Conservation (phyloP, 2,797 vertebrate genomes). For the Lagocephalus sceleratus region DNA sequence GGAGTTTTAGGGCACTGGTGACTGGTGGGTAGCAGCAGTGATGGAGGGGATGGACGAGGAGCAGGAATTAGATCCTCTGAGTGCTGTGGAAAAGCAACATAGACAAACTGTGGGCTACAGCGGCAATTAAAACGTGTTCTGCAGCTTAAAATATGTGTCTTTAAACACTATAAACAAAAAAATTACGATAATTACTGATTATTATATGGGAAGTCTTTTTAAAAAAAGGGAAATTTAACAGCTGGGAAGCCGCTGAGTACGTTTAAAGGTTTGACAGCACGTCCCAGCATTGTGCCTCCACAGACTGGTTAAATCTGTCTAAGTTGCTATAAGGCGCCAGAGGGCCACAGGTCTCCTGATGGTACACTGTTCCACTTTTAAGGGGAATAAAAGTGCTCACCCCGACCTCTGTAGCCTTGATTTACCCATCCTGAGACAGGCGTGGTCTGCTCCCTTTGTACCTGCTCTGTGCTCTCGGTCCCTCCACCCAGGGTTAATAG, state of each 20-base stretch:
- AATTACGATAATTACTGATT: no score
- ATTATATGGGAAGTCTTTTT: conserved; percentile 4
- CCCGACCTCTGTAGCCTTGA: conserved; percentile 69
- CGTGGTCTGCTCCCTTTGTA: conserved; percentile 62
- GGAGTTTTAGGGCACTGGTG: conserved; percentile 67
- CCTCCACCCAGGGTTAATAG: conserved; percentile 74
- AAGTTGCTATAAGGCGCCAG: conserved; percentile 59
- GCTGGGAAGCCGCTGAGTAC: conserved; percentile 32
- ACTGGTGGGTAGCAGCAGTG: conserved; percentile 59
- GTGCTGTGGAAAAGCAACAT: conserved; percentile 57
- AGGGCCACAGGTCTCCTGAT: conserved; percentile 59
- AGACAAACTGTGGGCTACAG: conserved; percentile 74
- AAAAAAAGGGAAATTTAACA: conserved; percentile 30
- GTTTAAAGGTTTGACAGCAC: not conserved
- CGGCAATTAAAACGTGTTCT: conserved; percentile 64
- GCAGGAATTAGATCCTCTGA: conserved; percentile 70
- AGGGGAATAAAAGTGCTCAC: conserved; percentile 74
- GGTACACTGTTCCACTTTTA: conserved; percentile 66
- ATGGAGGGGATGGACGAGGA: conserved; percentile 63
- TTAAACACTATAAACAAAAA: conserved; percentile 80
- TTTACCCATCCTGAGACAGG: conserved; percentile 72
- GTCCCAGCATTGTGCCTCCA: conserved; percentile 52
- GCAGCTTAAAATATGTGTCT: conserved; percentile 25
- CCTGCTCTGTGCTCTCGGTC: conserved; percentile 59
- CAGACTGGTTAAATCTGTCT: conserved; percentile 63